These are phyloP conservation scores for Danionella cerebrum DNA, from an alignment of 2,113 vertebrate genomes.

Conservation along the genomic window DNA sequence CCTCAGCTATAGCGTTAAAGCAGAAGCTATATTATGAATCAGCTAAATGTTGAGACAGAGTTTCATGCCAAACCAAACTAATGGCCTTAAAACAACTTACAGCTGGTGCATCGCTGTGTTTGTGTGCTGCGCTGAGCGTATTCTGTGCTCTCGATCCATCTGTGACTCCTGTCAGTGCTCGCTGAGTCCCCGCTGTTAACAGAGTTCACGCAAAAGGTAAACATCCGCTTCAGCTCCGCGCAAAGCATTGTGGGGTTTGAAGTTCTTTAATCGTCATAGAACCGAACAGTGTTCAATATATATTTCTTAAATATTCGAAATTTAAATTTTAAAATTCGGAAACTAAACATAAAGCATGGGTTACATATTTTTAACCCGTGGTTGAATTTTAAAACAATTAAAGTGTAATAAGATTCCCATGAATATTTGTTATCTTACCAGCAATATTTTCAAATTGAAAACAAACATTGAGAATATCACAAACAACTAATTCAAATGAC, in stretches of 20 bases:
- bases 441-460: too few relatives aligned
- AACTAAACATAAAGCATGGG: too few relatives aligned
- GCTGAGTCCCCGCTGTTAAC: constrained; percentile 34
- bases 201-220: constrained; percentile 42
- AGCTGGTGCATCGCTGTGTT: background rate
- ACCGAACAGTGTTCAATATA: background rate
- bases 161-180: constrained; percentile 13
- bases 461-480: too few relatives aligned
- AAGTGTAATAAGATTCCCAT: too few relatives aligned
- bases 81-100: constrained; percentile 7
- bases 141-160: constrained; percentile 15
- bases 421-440: too few relatives aligned
- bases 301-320: too few relatives aligned
- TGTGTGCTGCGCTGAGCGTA: constrained; percentile 9
- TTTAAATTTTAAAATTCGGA: too few relatives aligned
- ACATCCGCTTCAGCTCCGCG: constrained; percentile 51
- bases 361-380: too few relatives aligned
- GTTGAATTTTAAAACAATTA: too few relatives aligned
- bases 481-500: too few relatives aligned
- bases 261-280: constrained; percentile 15
- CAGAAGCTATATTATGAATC: background rate
- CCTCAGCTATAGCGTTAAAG: background rate
- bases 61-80: background rate
- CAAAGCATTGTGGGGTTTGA: constrained; percentile 50
- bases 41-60: background rate